A percentile compares a stretch with the other conserved stretches of the same genome.
Evolutionary conservation across 2,797 vertebrate genomes (phyloP).

Genomic region (Acrossocheilus wenchowensis): DNA sequence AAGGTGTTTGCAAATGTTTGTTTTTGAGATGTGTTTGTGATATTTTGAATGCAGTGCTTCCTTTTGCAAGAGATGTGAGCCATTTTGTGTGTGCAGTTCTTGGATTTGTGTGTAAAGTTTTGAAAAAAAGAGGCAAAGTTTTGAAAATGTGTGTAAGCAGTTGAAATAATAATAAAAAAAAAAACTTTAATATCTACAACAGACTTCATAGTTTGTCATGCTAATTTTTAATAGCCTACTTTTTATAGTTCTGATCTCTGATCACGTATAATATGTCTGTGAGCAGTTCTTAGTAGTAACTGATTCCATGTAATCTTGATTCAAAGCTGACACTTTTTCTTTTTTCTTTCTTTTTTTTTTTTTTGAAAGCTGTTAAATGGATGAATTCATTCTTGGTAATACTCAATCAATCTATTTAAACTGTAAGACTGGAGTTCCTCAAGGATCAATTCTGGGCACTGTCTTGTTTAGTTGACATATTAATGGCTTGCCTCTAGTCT

Average conservation of each 20-base stretch:
- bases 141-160: too few relatives aligned
- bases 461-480: background rate
- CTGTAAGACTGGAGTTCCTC: background rate
- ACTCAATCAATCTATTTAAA: background rate
- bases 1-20: too few relatives aligned
- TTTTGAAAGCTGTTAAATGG: background rate
- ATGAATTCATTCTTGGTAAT: background rate
- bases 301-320: too few relatives aligned
- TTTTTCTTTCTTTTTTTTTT: too few relatives aligned
- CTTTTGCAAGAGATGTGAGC: too few relatives aligned
- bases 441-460: background rate
- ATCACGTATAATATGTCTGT: background rate
- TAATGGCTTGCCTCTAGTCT: background rate
- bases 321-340: background rate
- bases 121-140: too few relatives aligned
- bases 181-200: too few relatives aligned
- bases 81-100: background rate
- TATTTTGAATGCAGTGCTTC: too few relatives aligned
- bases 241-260: background rate
- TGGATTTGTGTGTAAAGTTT: background rate
- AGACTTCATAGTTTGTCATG: too few relatives aligned
- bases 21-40: too few relatives aligned
- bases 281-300: background rate
- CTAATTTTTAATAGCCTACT: background rate
- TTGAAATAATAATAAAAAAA: too few relatives aligned